Conservation (phyloP, 2,888 invertebrate genomes). For the Neocrepidodera transversa region DNA sequence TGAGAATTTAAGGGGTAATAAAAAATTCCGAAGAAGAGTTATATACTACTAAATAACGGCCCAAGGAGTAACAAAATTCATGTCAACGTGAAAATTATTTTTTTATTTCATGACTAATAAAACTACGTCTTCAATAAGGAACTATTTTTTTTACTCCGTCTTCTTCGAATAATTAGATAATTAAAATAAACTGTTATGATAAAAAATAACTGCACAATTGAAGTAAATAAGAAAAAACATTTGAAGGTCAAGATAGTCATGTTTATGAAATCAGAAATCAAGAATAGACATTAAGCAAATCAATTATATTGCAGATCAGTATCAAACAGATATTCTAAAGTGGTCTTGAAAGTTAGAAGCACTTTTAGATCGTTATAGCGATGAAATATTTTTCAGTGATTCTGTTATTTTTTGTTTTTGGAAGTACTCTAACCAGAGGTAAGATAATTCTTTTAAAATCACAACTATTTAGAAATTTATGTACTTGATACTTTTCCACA, state of each 20-base stretch:
- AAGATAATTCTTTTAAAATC: too few species aligned
- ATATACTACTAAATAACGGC: not conserved
- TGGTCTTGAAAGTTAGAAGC: not conserved
- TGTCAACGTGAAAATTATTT: too few species aligned
- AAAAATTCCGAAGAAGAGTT: conserved; percentile 2
- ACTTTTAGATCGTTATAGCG: not conserved
- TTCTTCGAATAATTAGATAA: not conserved
- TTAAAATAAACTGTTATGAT: conserved; percentile 8
- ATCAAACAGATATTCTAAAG: conserved; percentile 4
- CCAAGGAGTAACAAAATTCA: not conserved
- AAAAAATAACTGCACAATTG: not conserved
- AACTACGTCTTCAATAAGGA: not conserved
- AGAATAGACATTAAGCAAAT: conserved; percentile 2
- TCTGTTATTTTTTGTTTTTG: not conserved
- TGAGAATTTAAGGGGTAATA: conserved; percentile 13
- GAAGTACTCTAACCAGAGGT: not conserved
- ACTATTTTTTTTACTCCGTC: conserved; percentile 1
- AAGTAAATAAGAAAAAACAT: conserved; percentile 7
- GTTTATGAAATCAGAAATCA: conserved; percentile 5
- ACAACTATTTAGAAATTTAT: too few species aligned
- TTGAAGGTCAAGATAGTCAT: conserved; percentile 19
- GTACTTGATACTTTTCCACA: too few species aligned
- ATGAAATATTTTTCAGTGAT: not conserved
- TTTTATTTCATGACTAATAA: not conserved
- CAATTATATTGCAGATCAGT: not conserved